Evolutionary conservation across 2,888 invertebrate genomes (phyloP), one percentile per base, ranked within the genome.

Genomic region (Chouioia cunea): DNA sequence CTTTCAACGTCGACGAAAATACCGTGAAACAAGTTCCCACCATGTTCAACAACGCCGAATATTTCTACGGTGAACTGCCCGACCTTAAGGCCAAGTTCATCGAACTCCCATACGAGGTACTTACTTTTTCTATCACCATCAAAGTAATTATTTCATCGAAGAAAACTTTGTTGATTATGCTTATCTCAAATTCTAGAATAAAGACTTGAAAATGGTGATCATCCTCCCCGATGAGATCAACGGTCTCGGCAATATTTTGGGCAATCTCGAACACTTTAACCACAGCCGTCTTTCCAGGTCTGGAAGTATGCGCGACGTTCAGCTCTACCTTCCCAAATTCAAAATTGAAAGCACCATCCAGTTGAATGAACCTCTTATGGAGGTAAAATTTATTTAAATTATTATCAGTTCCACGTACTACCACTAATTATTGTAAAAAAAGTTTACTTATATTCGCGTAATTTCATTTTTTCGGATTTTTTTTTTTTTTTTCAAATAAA

Each of bases 31-130:
- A 90, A 43, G 90, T 93, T 0, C 89, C 92, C 15, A 93, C 92
- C 89, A 94, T 95, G 94, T 89, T 87, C 79, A 87, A 86, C 58
- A 89, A 89, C 70, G 88, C 86, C 48, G 86, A 86, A 14, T 78
- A 87, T 73, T 81, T 81, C 43, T 90, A 88, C 75, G 88, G 84
- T 10, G 83, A 87, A 10, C 76, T 88, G 63, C 80, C 86, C 1
- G 86, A 88, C 70, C 86, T 88, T 74, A 89, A 91, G 60, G 90
- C 91, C 3, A 88, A 88, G 76, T 89, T 93, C 15, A 81, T 97
- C 59, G 91, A 93, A 82, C 78, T 97, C 80, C 90, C 91, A 0
- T 97, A 96, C 80, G 86, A 88, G 70, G 88, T 87, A 80, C 74
- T 63, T 22, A 46, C 18, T 16, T 18, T 75, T 88, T 44, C 63